These are phyloP conservation scores for Saguinus imperator DNA, from an alignment of 2,113 vertebrate species.

Conservation along the genomic window DNA sequence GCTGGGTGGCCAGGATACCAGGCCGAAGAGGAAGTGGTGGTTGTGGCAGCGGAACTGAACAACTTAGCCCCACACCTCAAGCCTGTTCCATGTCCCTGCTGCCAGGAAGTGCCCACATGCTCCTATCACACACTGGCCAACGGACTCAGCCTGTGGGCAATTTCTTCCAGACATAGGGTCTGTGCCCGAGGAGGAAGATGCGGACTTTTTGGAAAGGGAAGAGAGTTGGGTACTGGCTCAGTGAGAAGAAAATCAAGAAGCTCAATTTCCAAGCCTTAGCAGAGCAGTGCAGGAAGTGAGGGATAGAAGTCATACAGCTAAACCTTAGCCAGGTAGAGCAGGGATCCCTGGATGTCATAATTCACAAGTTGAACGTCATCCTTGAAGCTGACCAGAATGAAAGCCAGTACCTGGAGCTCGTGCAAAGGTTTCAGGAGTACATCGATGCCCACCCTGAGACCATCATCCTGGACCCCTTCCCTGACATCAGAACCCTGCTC, in stretches of 20 bases:
- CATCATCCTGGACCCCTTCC: constrained; percentile 97
- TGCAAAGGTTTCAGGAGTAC: constrained; percentile 96
- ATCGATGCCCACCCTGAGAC: constrained; percentile 98
- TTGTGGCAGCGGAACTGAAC: no score
- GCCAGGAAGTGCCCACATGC: constrained; percentile 68
- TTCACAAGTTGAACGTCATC: constrained; percentile 98
- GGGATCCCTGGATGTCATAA: constrained; percentile 97
- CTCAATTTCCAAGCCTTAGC: constrained; percentile 98
- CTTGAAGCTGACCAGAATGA: constrained; percentile 98
- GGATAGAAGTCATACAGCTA: constrained; percentile 83
- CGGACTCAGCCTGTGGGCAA: constrained; percentile 70
- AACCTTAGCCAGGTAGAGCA: constrained; percentile 96
- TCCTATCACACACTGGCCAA: constrained; percentile 68
- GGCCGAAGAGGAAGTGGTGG: no score
- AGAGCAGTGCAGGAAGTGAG: constrained; percentile 91
- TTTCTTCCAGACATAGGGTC: constrained; percentile 65
- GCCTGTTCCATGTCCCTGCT: constrained; percentile 60
- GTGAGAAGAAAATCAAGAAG: constrained; percentile 98
- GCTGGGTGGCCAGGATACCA: no score
- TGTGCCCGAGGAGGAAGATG: constrained; percentile 85
- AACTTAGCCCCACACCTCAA: neutral
- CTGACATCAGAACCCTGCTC: constrained; percentile 95
- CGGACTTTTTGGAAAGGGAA: constrained; percentile 96
- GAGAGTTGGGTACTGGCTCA: constrained; percentile 97
- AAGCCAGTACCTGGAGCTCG: constrained; percentile 92